Evolutionary conservation across 37 sponge, comb jelly and placozoan species (phyloP).

Genomic region (Mnemiopsis leidyi): DNA sequence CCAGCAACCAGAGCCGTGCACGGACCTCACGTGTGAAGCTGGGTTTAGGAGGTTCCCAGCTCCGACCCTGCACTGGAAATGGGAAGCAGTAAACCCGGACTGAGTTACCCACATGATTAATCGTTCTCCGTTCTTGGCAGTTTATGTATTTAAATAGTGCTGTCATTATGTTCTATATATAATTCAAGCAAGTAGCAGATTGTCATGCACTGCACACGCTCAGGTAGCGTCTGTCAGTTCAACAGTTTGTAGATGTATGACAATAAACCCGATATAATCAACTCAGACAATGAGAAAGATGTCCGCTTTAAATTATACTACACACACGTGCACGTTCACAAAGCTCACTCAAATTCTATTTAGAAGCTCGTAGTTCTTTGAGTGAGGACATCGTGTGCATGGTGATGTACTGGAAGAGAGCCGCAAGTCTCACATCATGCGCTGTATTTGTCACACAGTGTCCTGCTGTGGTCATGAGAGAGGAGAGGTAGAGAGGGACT

Average conservation of each 20-base stretch:
- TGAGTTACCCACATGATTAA: background rate
- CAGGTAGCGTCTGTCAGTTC: background rate
- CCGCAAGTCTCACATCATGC: background rate
- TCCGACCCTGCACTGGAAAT: background rate
- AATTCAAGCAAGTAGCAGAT: no score
- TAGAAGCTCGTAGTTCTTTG: background rate
- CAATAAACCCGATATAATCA: no score
- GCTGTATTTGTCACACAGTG: no score
- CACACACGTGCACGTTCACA: background rate
- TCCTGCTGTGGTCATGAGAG: no score
- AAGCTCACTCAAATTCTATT: background rate
- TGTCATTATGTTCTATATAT: background rate
- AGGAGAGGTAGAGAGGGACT: no score
- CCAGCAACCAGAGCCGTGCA: background rate
- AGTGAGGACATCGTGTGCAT: background rate
- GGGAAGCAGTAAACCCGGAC: background rate
- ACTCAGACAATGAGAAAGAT: no score
- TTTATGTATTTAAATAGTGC: background rate
- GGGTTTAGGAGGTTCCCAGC: background rate
- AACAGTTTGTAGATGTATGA: background rate
- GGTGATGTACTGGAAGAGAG: background rate
- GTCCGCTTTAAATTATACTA: no score
- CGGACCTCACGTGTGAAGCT: background rate
- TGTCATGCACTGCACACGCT: no score
- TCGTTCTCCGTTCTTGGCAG: background rate